Evolutionary conservation across 2,797 vertebrate genomes (phyloP).

Genomic region (Danio tinwini): DNA sequence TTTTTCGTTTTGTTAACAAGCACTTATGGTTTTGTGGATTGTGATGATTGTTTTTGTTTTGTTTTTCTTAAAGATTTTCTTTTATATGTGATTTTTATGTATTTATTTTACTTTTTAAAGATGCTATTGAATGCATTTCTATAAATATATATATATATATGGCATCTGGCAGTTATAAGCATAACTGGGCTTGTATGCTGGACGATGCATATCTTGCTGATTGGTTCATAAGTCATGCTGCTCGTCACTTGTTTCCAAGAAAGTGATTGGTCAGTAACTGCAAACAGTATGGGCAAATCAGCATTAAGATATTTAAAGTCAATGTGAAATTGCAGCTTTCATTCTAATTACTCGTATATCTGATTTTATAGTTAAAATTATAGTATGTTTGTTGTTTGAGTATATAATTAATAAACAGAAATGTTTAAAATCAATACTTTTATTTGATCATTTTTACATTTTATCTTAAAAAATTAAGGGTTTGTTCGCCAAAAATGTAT

Average conservation of each 20-base stretch:
- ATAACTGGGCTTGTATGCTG: not conserved
- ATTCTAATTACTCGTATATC: not conserved
- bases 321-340: not conserved
- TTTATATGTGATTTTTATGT: not conserved
- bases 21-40: conserved; percentile 35
- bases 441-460: no score
- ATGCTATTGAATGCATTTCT: not conserved
- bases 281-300: not conserved
- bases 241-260: not conserved
- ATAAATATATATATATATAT: not conserved
- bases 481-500: no score
- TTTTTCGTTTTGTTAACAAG: not conserved
- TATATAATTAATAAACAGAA: no score
- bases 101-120: not conserved
- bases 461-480: no score
- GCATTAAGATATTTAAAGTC: conserved; percentile 10
- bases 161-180: not conserved
- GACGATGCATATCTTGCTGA: not conserved
- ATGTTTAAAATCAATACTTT: no score
- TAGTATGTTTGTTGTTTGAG: not conserved
- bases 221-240: conserved; percentile 20
- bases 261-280: conserved; percentile 19
- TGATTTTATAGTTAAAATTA: not conserved
- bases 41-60: conserved; percentile 19
- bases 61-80: not conserved